Conservation (phyloP, 1,140 invertebrate genomes). For the Drosophila nebulosa region DNA sequence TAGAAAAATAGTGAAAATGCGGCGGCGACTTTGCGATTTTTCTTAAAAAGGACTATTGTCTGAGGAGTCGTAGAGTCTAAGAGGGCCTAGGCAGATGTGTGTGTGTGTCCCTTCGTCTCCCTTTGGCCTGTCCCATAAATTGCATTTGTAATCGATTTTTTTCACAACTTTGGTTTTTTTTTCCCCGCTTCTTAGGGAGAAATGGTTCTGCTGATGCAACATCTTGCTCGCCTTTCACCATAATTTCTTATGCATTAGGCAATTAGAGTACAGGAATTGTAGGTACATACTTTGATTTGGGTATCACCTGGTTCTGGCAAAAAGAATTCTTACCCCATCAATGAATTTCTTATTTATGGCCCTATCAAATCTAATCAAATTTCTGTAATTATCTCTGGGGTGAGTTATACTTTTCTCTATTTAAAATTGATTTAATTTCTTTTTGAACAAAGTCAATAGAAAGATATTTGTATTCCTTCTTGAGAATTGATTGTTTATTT, state of each 20-base stretch:
- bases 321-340: not conserved
- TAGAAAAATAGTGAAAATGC: slow-evolving; percentile 37
- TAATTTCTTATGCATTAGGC: slow-evolving; percentile 61
- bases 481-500: not conserved
- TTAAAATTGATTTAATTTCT: not conserved
- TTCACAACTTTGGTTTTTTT: slow-evolving; percentile 12
- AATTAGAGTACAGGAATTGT: slow-evolving; percentile 47
- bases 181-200: slow-evolving; percentile 15
- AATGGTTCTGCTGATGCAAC: slow-evolving; percentile 13
- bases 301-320: slow-evolving; percentile 22
- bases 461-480: not conserved
- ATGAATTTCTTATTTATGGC: slow-evolving; percentile 29
- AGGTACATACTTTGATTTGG: slow-evolving; percentile 25
- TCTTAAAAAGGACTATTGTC: slow-evolving; percentile 15
- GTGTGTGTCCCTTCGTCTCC: slow-evolving; percentile 9
- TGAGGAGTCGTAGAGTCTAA: slow-evolving; percentile 9
- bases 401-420: slow-evolving; percentile 27
- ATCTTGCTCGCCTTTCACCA: slow-evolving; percentile 14
- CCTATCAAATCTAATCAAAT: slow-evolving; percentile 63
- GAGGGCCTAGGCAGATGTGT: slow-evolving; percentile 20
- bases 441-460: not conserved
- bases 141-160: slow-evolving; percentile 63
- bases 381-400: slow-evolving; percentile 45
- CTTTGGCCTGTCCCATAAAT: slow-evolving; percentile 59
- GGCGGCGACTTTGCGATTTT: slow-evolving; percentile 56